These are phyloP conservation scores for Galeopsomyia nigrocyanea DNA, from an alignment of 2,888 invertebrate genomes.

Conservation along the genomic window DNA sequence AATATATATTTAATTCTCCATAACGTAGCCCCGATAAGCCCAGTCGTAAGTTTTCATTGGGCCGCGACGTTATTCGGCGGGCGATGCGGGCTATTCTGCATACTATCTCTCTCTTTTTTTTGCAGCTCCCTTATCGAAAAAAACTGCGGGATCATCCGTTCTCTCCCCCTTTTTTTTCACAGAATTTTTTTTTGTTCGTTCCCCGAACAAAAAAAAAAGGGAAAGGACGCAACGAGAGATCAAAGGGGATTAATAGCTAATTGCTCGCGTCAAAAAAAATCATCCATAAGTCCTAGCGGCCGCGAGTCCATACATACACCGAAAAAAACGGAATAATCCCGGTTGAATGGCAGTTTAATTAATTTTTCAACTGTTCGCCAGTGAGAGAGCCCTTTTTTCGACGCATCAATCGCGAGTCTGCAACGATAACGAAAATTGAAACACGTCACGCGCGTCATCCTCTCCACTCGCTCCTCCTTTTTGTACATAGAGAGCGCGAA, in stretches of 20 bases:
- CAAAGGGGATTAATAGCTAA: not conserved
- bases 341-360: slow-evolving; percentile 54
- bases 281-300: slow-evolving; percentile 16
- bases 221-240: not conserved
- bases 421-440: slow-evolving; percentile 54
- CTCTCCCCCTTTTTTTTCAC: not conserved
- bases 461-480: slow-evolving; percentile 40
- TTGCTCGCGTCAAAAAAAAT: slow-evolving; percentile 3
- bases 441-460: slow-evolving; percentile 53
- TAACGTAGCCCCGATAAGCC: slow-evolving; percentile 29
- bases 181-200: slow-evolving; percentile 2
- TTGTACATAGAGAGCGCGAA: slow-evolving; percentile 24
- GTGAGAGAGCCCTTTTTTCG: not conserved
- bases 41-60: slow-evolving; percentile 36
- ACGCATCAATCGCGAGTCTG: too few relatives aligned
- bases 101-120: slow-evolving; percentile 11
- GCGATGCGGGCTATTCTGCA: slow-evolving; percentile 11
- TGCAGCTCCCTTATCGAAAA: slow-evolving; percentile 21
- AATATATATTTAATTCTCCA: slow-evolving; percentile 33
- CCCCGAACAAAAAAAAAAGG: slow-evolving; percentile 2
- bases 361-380: slow-evolving; percentile 39
- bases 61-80: slow-evolving; percentile 18
- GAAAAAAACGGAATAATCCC: slow-evolving; percentile 34
- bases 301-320: not conserved
- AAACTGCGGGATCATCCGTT: slow-evolving; percentile 11